phyloP scores from a whole-genome alignment of 2,888 invertebrate genomes.

The Polietes domitor region DNA sequence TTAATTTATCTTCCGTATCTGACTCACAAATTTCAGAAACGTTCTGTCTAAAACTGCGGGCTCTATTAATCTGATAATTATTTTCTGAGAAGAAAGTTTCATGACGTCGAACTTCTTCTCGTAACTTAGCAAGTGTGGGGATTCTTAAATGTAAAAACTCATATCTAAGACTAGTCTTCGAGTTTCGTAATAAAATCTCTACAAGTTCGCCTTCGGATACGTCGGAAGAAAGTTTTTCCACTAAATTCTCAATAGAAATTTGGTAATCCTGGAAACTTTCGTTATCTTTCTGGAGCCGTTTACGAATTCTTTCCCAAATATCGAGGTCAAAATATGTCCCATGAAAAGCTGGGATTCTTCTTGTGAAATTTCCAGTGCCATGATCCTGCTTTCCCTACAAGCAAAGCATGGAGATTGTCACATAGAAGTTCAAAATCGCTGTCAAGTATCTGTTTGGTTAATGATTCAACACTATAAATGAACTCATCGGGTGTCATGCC shows the following conservation, averaged over 20 bases:
- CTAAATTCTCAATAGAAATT: slow-evolving; percentile 1
- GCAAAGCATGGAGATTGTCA: slow-evolving; percentile 27
- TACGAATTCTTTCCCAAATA: slow-evolving; percentile 26
- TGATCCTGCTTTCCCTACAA: slow-evolving; percentile 8
- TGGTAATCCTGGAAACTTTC: slow-evolving; percentile 32
- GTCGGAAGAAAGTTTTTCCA: slow-evolving; percentile 11
- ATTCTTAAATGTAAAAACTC: background rate
- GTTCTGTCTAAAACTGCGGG: background rate
- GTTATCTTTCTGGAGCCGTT: slow-evolving; percentile 1
- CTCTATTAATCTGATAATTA: background rate
- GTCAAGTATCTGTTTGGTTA: slow-evolving; percentile 11
- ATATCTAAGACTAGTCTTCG: background rate
- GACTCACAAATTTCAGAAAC: background rate
- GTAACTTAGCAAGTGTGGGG: background rate
- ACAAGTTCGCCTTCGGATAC: slow-evolving; percentile 15
- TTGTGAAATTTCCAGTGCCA: background rate
- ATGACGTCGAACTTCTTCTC: slow-evolving; percentile 31
- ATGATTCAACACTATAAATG: slow-evolving; percentile 8
- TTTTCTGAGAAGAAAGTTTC: slow-evolving; percentile 10
- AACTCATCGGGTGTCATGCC: slow-evolving; percentile 30
- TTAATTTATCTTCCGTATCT: background rate
- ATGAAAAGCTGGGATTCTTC: background rate
- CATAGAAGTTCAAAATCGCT: background rate
- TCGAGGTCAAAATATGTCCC: slow-evolving; percentile 30
- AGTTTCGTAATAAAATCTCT: slow-evolving; percentile 15